Percentiles rank a stretch among this genome's conserved stretches.
phyloP scores from a whole-genome alignment of 2,113 vertebrate genomes.

The Turnix velox region DNA sequence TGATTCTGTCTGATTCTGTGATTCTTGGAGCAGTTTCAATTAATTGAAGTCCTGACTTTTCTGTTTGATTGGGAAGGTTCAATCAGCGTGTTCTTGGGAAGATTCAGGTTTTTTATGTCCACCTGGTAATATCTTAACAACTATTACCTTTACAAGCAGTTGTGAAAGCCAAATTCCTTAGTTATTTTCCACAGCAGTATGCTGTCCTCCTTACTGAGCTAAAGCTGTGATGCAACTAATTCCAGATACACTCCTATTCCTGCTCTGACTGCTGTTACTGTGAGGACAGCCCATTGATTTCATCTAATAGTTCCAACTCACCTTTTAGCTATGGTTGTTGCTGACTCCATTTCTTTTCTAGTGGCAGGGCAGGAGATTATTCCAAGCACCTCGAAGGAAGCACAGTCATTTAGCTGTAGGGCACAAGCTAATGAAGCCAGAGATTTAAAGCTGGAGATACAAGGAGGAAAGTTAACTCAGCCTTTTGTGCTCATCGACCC shows the following conservation, averaged over 20 bases:
- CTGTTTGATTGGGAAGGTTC: too few species aligned
- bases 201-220: background rate
- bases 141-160: too few species aligned
- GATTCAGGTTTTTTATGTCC: too few species aligned
- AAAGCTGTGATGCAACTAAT: background rate
- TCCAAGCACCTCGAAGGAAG: background rate
- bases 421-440: background rate
- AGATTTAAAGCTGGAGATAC: background rate
- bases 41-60: too few species aligned
- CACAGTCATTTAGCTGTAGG: background rate
- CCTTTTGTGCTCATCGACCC: background rate
- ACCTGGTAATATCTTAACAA: too few species aligned
- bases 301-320: fast-evolving
- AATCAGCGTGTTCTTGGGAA: too few species aligned
- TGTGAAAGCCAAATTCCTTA: too few species aligned
- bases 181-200: too few species aligned
- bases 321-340: fast-evolving
- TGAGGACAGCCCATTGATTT: background rate
- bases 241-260: background rate
- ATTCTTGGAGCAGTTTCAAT: too few species aligned
- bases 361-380: background rate
- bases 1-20: too few species aligned
- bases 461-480: background rate
- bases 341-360: background rate
- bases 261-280: background rate